Base-by-base conservation (phyloP, 2,113 vertebrate genomes). In the Halichoeres trimaculatus region DNA sequence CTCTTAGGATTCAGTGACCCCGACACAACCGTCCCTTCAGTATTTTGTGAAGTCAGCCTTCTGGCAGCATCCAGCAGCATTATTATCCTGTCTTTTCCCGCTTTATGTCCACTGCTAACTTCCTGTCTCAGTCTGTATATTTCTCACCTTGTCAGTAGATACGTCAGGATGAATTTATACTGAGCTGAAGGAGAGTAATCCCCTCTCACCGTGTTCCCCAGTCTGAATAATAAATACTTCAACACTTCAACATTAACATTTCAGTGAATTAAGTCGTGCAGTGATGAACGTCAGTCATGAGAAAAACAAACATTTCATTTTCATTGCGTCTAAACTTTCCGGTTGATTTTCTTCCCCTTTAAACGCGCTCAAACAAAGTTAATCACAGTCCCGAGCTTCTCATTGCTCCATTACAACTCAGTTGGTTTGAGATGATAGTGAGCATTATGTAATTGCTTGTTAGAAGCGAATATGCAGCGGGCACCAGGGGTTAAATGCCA, bases 401-500 rank as follows among this genome's bases (percentile, higher is more conserved):
- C 45, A 12, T 22, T 2, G 61, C 68, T 65, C n/a, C 74, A 58
- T 69, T 78, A 60, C 74, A 51, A 40, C 56, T 40, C 52, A 3
- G n/a, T 67, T 53, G 76, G 34, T 82, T 71, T 56, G 64, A 71
- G 67, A 60, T 75, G 58, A 77, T 70, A 5, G 53, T 41, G 40
- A 43, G 22, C 57, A 26, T 78, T 50, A 72, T 84, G 83, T 76
- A 80, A 84, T 80, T 81, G 76, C 70, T 57, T 61, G 68, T 83
- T 79, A 74, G 73, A 71, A 40, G 10, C 57, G 61, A 81, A 81
- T 71, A 62, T 6, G 74, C 75, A 40, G 22, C 0, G n/a, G 54
- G 52, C 57, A 8, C 6, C 22, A 59, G 13, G 73, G 81, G 83
- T 85, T 79, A 85, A 85, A 85, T 55, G 74, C 50, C 83, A 85